Percentiles rank a stretch among this genome's conserved stretches.
These are phyloP conservation scores for Petaurus breviceps DNA, from an alignment of 2,113 vertebrate species.

Conservation along the genomic window DNA sequence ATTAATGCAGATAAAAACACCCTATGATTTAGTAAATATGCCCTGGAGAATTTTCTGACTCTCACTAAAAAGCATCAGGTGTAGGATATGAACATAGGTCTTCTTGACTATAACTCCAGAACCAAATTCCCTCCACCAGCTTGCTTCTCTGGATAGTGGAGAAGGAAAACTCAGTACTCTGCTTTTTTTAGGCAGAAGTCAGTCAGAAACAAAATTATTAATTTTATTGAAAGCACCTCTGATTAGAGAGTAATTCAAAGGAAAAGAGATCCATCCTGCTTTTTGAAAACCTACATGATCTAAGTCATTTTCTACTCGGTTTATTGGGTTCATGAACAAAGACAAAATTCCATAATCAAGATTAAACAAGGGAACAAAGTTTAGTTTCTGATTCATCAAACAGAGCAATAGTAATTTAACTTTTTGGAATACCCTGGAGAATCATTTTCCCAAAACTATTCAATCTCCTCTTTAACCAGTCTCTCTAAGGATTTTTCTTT, in stretches of 20 bases:
- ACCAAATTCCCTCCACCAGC: background rate
- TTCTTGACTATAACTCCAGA: no score
- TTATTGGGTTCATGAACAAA: background rate
- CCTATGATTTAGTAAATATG: background rate
- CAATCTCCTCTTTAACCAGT: background rate
- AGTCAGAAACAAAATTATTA: background rate
- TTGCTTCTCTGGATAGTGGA: background rate
- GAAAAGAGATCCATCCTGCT: background rate
- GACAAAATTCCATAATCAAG: background rate
- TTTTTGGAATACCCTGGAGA: background rate
- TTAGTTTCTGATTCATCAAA: background rate
- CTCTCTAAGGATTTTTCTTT: background rate
- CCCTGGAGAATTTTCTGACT: background rate
- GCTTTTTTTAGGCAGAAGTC: background rate
- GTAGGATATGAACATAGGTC: background rate
- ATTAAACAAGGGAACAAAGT: background rate
- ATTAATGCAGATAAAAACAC: background rate
- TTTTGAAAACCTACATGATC: background rate
- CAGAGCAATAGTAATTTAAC: background rate
- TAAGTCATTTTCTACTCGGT: background rate
- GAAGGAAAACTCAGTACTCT: background rate
- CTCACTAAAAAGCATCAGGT: background rate
- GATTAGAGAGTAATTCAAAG: background rate
- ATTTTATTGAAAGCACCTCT: background rate
- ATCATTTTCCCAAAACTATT: background rate